Conservation (phyloP, 2,113 vertebrate species). For the Halcyon senegalensis region DNA sequence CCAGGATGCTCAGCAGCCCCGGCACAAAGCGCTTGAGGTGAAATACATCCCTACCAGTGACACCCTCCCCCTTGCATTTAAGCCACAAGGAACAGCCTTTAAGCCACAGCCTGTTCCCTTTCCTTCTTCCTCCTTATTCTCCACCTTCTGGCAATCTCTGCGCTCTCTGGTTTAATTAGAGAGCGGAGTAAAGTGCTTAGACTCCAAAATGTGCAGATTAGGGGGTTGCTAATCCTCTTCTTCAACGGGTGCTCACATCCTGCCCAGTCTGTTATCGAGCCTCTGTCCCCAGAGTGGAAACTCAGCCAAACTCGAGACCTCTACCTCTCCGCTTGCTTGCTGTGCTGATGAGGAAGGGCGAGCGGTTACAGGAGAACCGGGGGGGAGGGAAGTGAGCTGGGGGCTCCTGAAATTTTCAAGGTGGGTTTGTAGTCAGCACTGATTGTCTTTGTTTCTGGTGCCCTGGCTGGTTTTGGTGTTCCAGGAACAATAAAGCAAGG, state of each 20-base stretch:
- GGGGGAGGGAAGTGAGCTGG: background rate
- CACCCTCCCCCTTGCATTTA: background rate
- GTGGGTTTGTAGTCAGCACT: background rate
- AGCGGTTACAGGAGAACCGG: background rate
- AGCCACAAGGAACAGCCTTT: background rate
- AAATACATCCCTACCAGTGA: background rate
- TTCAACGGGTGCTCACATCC: slow-evolving; percentile 23
- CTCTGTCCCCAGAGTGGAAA: background rate
- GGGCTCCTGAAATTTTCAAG: background rate
- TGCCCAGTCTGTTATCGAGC: background rate
- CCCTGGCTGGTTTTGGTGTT: background rate
- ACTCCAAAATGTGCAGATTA: slow-evolving; percentile 37
- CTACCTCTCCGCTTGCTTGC: background rate
- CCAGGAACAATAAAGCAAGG: background rate
- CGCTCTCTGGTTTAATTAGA: slow-evolving; percentile 37
- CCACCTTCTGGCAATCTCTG: slow-evolving; percentile 18
- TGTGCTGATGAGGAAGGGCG: accelerated
- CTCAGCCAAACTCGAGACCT: background rate
- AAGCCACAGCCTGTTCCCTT: background rate
- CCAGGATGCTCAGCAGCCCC: background rate
- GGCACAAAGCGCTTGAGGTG: background rate
- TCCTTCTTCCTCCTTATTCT: background rate
- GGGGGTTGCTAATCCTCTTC: slow-evolving; percentile 38
- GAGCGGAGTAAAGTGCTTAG: background rate
- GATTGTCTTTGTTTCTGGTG: background rate